These are phyloP conservation scores for Jacana jacana DNA, from an alignment of 2,113 vertebrate species.

Conservation along the genomic window DNA sequence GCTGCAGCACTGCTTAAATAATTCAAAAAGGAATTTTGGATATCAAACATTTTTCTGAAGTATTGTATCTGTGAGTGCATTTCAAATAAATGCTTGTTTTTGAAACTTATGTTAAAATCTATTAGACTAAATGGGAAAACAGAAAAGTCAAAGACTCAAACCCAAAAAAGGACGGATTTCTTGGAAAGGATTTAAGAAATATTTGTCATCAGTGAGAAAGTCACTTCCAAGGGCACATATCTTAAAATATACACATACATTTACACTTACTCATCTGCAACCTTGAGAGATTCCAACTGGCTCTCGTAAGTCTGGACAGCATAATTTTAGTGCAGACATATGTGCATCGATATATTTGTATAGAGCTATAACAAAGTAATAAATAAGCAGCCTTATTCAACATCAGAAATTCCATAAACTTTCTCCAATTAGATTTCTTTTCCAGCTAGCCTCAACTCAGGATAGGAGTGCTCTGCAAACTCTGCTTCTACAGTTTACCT, in stretches of 20 bases:
- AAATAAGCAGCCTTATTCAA: constrained; percentile 47
- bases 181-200: neutral
- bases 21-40: neutral
- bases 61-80: neutral
- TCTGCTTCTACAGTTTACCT: neutral
- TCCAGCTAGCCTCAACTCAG: neutral
- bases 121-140: neutral
- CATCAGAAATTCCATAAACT: neutral
- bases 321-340: constrained; percentile 19
- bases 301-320: constrained; percentile 20
- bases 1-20: neutral
- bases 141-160: neutral
- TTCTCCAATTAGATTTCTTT: neutral
- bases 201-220: constrained; percentile 22
- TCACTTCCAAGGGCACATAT: constrained; percentile 43
- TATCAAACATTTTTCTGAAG: neutral
- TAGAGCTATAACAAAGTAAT: constrained; percentile 9
- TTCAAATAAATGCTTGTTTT: neutral
- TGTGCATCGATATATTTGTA: constrained; percentile 22
- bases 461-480: neutral
- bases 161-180: neutral
- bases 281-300: constrained; percentile 47
- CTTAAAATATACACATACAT: constrained; percentile 39
- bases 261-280: constrained; percentile 21
- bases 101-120: neutral